These are phyloP conservation scores for Drymonia ruficornis DNA, from an alignment of 2,888 invertebrate species.

Conservation along the genomic window DNA sequence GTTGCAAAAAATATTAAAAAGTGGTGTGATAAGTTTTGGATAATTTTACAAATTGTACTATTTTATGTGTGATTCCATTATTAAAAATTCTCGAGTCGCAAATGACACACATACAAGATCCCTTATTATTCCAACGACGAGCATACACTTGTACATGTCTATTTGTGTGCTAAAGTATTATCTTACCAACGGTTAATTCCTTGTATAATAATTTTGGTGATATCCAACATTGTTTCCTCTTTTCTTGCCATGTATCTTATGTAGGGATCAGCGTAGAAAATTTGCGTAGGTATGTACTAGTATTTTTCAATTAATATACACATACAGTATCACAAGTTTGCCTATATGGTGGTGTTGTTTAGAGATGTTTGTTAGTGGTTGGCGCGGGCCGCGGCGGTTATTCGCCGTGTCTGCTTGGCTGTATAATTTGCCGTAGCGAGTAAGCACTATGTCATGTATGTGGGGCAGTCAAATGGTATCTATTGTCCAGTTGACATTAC, in stretches of 20 bases:
- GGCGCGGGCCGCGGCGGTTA: constrained; percentile 62
- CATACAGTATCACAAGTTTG: constrained; percentile 77
- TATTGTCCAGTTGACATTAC: constrained; percentile 83
- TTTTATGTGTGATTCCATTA: constrained; percentile 82
- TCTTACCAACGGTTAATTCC: constrained; percentile 56
- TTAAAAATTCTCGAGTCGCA: constrained; percentile 72
- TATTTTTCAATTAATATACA: constrained; percentile 80
- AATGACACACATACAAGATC: constrained; percentile 57
- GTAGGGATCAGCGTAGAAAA: constrained; percentile 78
- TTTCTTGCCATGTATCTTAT: constrained; percentile 82
- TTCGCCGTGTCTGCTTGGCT: constrained; percentile 69
- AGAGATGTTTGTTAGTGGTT: constrained; percentile 75
- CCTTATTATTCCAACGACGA: constrained; percentile 56
- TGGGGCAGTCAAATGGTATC: constrained; percentile 82
- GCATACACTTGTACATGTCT: constrained; percentile 44
- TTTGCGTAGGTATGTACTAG: constrained; percentile 71
- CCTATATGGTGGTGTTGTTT: constrained; percentile 78
- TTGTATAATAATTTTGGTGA: constrained; percentile 65
- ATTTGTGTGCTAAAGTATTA: constrained; percentile 63
- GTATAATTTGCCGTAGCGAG: constrained; percentile 81
- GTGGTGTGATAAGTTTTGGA: constrained; percentile 85
- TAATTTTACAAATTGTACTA: constrained; percentile 85
- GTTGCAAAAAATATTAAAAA: constrained; percentile 81
- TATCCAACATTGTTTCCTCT: constrained; percentile 75
- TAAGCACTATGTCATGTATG: constrained; percentile 78